Conservation (phyloP, 2,888 invertebrate genomes). For the Opisthograptis luteolata region DNA sequence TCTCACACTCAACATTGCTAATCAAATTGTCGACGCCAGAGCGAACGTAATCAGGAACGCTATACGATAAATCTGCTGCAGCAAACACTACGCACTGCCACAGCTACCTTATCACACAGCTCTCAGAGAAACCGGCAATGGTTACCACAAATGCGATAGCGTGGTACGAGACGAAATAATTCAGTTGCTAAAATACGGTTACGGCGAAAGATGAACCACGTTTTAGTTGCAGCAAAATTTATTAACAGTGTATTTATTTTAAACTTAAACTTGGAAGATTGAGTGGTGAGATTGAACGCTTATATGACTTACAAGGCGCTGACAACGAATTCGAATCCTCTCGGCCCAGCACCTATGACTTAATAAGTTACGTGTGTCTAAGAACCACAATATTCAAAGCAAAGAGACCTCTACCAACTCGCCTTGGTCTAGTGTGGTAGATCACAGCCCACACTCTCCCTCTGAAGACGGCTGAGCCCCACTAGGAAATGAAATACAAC, state of each 20-base stretch:
- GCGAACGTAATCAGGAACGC: conserved; percentile 50
- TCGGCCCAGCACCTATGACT: too few relatives aligned
- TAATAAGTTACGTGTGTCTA: too few relatives aligned
- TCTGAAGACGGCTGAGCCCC: too few relatives aligned
- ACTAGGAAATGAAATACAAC: too few relatives aligned
- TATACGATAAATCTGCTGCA: conserved; percentile 52
- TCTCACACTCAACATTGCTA: conserved; percentile 42
- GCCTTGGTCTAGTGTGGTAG: too few relatives aligned
- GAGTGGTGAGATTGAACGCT: too few relatives aligned
- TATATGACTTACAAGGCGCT: too few relatives aligned
- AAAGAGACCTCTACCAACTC: too few relatives aligned
- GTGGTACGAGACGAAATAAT: conserved; percentile 16
- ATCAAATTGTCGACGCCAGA: conserved; percentile 53
- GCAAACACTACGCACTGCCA: conserved; percentile 48
- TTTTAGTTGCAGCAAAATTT: background rate
- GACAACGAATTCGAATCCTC: too few relatives aligned
- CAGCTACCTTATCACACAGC: conserved; percentile 34
- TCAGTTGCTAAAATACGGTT: conserved; percentile 15
- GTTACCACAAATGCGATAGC: conserved; percentile 22
- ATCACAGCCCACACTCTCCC: too few relatives aligned
- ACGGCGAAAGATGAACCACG: background rate
- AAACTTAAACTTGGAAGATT: background rate
- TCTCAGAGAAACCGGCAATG: conserved; percentile 34
- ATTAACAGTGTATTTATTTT: background rate
- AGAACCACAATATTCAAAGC: too few relatives aligned